A percentile compares a stretch with the other conserved stretches of the same genome.
phyloP scores from a whole-genome alignment of 2,888 invertebrate species.

The Pantelozetes paolii region DNA sequence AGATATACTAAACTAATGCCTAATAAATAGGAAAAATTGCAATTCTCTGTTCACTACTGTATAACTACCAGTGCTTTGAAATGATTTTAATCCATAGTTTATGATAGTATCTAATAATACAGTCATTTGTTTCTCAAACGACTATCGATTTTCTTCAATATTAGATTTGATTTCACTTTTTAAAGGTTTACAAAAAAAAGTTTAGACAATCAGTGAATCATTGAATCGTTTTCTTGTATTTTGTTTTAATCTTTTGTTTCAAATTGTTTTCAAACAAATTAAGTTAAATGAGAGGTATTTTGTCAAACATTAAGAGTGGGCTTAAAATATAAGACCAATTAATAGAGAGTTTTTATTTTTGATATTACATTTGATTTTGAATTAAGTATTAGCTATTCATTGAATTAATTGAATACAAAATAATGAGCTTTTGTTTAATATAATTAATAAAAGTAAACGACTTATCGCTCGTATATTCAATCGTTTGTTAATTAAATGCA shows the following conservation, averaged over 20 bases:
- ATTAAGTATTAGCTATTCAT: too few relatives aligned
- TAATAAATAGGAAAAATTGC: constrained; percentile 17
- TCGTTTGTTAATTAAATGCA: not conserved
- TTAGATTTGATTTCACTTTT: not conserved
- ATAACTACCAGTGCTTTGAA: not conserved
- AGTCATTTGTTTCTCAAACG: constrained; percentile 22
- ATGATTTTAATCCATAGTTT: constrained; percentile 17
- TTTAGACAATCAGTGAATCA: not conserved
- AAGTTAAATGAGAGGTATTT: too few relatives aligned
- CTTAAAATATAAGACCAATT: not conserved
- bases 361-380: too few relatives aligned
- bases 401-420: not conserved
- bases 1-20: not conserved
- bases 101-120: not conserved
- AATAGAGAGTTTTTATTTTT: constrained; percentile 1
- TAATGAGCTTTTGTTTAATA: constrained; percentile 2
- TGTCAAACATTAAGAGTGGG: not conserved
- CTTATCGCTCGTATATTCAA: not conserved
- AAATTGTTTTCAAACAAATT: too few relatives aligned
- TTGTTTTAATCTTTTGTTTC: too few relatives aligned
- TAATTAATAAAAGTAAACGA: constrained; percentile 1
- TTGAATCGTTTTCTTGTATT: not conserved
- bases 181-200: not conserved
- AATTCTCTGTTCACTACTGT: not conserved
- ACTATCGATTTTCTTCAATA: not conserved